Conservation (phyloP, 2,888 invertebrate genomes). For the Lobophora halterata region DNA sequence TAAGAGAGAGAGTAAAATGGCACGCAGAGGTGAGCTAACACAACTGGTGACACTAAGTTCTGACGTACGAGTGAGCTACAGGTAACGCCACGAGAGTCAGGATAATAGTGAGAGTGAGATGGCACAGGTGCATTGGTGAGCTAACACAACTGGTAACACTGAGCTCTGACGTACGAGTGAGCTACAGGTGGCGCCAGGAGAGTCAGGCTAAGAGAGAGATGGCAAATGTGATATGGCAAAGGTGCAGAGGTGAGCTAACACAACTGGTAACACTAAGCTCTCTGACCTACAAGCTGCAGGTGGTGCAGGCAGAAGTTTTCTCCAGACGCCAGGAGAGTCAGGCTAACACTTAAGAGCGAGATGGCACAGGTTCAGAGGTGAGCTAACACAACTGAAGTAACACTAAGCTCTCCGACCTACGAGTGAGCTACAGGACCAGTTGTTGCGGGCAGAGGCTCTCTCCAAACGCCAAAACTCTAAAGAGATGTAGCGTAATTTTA, state of each 20-base stretch:
- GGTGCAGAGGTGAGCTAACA: conserved; percentile 38
- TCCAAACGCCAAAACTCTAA: conserved; percentile 36
- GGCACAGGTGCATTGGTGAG: conserved; percentile 40
- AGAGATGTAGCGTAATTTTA: too few relatives aligned
- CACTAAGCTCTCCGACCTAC: not conserved
- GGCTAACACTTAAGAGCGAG: conserved; percentile 25
- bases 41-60: not conserved
- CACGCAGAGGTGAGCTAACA: conserved; percentile 39
- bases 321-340: conserved; percentile 32
- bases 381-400: not conserved
- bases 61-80: too few relatives aligned
- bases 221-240: conserved; percentile 33
- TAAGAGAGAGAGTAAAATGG: conserved; percentile 29
- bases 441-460: conserved; percentile 36
- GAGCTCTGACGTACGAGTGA: conserved; percentile 33
- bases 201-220: conserved; percentile 12
- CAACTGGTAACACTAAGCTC: not conserved
- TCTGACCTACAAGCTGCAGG: conserved; percentile 34
- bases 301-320: conserved; percentile 36
- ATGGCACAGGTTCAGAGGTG: conserved; percentile 41
- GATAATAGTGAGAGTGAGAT: conserved; percentile 28
- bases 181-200: conserved; percentile 39
- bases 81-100: conserved; percentile 32
- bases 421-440: too few relatives aligned
- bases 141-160: not conserved